Conservation (phyloP, 2,888 invertebrate species). For the Agonopterix alstromeriana region DNA sequence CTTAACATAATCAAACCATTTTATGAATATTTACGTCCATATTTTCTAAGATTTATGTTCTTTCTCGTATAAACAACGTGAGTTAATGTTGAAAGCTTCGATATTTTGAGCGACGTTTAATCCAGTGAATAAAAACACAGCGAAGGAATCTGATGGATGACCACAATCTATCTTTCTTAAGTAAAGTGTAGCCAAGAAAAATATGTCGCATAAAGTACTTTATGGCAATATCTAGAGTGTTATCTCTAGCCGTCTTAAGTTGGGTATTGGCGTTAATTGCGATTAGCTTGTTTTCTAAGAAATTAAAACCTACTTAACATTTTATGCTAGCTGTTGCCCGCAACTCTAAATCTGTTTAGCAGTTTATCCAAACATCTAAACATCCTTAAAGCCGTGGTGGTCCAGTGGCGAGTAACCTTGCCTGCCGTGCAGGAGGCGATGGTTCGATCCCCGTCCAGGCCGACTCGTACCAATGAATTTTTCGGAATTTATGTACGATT, state of each 20-base stretch:
- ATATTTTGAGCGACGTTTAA: conserved; percentile 5
- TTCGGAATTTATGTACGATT: no score
- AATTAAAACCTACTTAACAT: no score
- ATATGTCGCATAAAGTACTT: not conserved
- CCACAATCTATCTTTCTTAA: conserved; percentile 8
- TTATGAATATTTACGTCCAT: conserved; percentile 6
- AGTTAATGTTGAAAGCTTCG: not conserved
- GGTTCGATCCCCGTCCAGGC: no score
- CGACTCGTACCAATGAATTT: no score
- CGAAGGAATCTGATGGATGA: conserved; percentile 7
- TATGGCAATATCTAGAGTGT: not conserved
- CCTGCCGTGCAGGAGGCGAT: no score
- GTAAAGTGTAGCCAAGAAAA: conserved; percentile 3
- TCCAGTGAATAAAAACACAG: conserved; percentile 6
- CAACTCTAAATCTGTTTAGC: no score
- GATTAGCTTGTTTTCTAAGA: no score
- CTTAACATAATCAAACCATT: conserved; percentile 5
- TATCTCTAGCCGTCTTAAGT: not conserved
- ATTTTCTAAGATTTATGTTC: not conserved
- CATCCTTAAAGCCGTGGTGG: no score
- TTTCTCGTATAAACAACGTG: not conserved
- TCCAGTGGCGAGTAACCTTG: no score
- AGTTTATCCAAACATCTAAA: no score
- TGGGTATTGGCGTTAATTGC: no score
- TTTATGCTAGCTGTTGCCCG: no score